Conservation (phyloP, 2,113 vertebrate species). For the Gorilla gorilla region DNA sequence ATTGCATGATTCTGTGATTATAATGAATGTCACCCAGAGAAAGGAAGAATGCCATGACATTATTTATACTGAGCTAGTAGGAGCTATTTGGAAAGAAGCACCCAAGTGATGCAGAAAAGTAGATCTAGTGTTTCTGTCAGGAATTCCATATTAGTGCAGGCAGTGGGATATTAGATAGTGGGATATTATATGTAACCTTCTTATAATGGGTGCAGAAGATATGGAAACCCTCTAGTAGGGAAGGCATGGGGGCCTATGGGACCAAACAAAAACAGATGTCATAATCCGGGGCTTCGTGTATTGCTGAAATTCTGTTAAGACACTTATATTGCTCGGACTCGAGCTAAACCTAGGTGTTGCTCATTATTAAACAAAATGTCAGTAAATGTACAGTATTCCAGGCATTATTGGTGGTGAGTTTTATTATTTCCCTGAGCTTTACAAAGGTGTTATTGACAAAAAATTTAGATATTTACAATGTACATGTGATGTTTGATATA, state of each 20-base stretch:
- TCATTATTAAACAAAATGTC: not conserved
- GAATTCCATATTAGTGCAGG: not conserved
- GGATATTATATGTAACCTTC: not conserved
- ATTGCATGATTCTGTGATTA: not conserved
- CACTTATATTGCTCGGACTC: not conserved
- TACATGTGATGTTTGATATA: not conserved
- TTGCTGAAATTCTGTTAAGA: not conserved
- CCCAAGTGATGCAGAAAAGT: not conserved
- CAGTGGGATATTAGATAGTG: not conserved
- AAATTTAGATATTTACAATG: not conserved
- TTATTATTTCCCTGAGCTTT: not conserved
- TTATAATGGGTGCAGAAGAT: not conserved
- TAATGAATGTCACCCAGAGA: not conserved
- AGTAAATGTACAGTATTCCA: not conserved
- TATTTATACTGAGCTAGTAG: not conserved
- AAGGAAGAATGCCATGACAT: not conserved
- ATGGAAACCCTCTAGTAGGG: not conserved
- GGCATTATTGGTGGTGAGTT: not conserved
- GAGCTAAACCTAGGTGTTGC: not conserved
- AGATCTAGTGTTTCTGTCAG: not conserved
- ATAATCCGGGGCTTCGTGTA: not conserved
- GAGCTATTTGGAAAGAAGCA: not conserved
- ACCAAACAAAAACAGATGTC: not conserved
- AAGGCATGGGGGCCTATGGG: not conserved
- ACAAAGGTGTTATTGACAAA: not conserved